These are phyloP conservation scores for Alviniconcha strummeri DNA, from an alignment of 2,888 invertebrate species.

Conservation along the genomic window DNA sequence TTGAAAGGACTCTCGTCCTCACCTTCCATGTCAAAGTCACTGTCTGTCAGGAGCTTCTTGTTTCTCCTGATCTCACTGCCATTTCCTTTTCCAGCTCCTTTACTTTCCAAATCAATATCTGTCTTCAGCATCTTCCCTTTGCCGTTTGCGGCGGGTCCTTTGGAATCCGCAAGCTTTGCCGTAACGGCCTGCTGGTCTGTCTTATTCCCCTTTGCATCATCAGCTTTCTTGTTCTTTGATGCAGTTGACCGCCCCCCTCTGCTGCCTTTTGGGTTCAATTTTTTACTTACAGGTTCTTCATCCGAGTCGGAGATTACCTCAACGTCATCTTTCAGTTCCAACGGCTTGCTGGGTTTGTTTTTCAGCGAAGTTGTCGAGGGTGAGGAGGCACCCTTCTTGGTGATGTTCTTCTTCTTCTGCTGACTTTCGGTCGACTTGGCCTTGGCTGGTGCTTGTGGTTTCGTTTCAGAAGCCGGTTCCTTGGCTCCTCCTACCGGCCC, in stretches of 20 bases:
- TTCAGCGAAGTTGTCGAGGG: background rate
- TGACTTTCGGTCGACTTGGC: background rate
- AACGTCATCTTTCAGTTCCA: constrained; percentile 3
- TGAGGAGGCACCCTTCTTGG: background rate
- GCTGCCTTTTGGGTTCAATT: background rate
- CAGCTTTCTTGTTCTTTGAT: background rate
- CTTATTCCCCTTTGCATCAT: background rate
- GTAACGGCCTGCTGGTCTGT: too few species aligned
- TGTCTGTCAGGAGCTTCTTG: background rate
- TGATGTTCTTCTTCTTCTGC: background rate
- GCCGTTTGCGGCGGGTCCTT: background rate
- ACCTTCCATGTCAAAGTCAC: constrained; percentile 5
- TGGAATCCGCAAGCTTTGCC: background rate
- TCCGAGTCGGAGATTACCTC: constrained; percentile 20
- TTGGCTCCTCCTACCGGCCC: constrained; percentile 8
- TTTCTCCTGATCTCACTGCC: background rate
- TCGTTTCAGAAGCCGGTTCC: constrained; percentile 3
- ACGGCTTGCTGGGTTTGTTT: background rate
- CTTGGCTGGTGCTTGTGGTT: background rate
- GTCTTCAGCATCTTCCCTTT: background rate
- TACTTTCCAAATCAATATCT: background rate
- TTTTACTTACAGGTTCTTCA: constrained; percentile 1
- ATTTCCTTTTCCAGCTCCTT: background rate
- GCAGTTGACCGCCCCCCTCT: background rate
- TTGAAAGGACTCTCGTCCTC: constrained; percentile 8